phyloP scores from a whole-genome alignment of 2,113 vertebrate species.

The Nycticorax nycticorax region DNA sequence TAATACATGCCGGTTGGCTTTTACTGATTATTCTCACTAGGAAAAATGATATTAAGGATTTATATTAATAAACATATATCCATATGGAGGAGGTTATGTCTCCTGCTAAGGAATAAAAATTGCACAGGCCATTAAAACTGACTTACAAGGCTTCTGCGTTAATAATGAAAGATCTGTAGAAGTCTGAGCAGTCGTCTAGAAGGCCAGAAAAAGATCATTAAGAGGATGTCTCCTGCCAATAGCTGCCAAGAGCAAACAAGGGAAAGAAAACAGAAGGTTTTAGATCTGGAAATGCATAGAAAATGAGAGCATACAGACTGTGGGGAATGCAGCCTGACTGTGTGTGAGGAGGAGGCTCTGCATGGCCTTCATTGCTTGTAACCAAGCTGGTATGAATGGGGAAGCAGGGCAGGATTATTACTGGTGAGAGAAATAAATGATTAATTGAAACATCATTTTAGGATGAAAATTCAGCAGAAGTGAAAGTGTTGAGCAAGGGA shows the following conservation, averaged over 20 bases:
- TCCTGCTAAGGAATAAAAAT: conserved; percentile 50
- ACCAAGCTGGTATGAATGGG: not conserved
- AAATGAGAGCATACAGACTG: conserved; percentile 9
- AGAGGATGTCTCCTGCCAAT: conserved; percentile 58
- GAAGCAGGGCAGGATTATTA: not conserved
- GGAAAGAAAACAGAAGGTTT: conserved; percentile 57
- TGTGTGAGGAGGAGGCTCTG: not conserved
- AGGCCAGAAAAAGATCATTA: conserved; percentile 62
- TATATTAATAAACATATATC: conserved; percentile 61
- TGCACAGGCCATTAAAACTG: conserved; percentile 49
- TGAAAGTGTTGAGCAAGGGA: not conserved
- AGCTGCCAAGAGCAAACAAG: conserved; percentile 59
- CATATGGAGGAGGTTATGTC: conserved; percentile 41
- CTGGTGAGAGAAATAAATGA: not conserved
- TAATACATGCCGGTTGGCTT: not conserved
- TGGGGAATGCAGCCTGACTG: conserved; percentile 4
- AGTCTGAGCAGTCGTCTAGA: conserved; percentile 51
- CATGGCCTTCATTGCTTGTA: not conserved
- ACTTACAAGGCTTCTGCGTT: conserved; percentile 49
- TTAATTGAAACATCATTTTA: not conserved
- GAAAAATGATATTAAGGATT: conserved; percentile 40
- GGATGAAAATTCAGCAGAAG: not conserved
- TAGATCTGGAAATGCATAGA: conserved; percentile 37
- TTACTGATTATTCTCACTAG: not conserved
- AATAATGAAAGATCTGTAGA: conserved; percentile 61